Conservation (phyloP, 2,113 vertebrate species). For the Corynorhinus townsendii region DNA sequence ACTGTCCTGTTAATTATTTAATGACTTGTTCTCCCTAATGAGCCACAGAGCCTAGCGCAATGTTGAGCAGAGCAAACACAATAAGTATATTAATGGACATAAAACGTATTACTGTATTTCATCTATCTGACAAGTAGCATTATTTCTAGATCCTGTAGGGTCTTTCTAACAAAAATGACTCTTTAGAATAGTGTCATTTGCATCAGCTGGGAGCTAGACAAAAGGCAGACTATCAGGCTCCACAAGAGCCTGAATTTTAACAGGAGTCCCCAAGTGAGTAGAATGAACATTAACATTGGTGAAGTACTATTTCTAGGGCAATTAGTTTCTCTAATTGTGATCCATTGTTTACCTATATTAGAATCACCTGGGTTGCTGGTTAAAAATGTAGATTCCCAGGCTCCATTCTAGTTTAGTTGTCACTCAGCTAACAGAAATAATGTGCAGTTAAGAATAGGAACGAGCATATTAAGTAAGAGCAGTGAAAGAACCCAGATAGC, state of each 20-base stretch:
- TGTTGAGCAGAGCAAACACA: background rate
- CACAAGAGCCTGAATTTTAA: background rate
- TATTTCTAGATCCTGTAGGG: background rate
- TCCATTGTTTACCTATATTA: background rate
- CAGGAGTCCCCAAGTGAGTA: background rate
- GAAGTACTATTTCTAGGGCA: background rate
- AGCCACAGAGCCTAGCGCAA: background rate
- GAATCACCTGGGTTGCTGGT: background rate
- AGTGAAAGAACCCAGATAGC: background rate
- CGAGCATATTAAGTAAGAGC: background rate
- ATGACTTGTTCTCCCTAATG: background rate
- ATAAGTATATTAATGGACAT: background rate
- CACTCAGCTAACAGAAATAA: background rate
- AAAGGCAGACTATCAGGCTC: background rate
- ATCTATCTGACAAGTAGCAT: background rate
- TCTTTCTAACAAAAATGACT: background rate
- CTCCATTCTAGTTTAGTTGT: background rate
- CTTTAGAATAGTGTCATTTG: background rate
- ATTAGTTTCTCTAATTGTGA: background rate
- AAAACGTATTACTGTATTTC: background rate
- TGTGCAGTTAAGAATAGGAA: background rate
- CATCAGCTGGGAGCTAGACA: background rate
- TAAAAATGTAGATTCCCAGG: background rate
- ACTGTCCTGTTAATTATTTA: background rate
- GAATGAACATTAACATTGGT: background rate